Evolutionary conservation across 2,113 vertebrate species (phyloP).

Genomic region (human (Homo sapiens)): DNA sequence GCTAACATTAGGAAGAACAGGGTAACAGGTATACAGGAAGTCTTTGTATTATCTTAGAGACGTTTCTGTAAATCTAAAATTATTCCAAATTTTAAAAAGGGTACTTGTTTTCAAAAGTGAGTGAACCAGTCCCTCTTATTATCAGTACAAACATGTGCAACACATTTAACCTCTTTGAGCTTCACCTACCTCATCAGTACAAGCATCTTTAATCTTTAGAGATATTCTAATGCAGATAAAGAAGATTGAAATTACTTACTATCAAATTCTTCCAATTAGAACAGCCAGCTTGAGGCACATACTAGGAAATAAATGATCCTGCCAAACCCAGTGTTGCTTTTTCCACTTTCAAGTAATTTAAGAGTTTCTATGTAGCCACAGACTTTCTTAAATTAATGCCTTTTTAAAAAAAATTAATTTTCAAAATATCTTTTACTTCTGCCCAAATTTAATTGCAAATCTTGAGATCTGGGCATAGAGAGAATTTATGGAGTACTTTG

Average conservation of each 20-base stretch:
- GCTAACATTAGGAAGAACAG: not conserved
- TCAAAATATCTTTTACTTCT: conserved; percentile 41
- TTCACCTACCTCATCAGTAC: not conserved
- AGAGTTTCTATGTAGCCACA: not conserved
- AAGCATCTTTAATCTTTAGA: not conserved
- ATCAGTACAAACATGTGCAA: not conserved
- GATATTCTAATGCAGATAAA: conserved; percentile 19
- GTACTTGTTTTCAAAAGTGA: not conserved
- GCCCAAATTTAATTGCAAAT: conserved; percentile 53
- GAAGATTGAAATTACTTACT: not conserved
- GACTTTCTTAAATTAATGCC: conserved; percentile 41
- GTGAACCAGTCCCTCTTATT: not conserved
- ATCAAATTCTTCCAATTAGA: not conserved
- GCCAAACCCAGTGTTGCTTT: not conserved
- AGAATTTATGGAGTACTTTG: conserved; percentile 53
- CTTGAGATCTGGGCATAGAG: conserved; percentile 2
- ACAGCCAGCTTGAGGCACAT: not conserved
- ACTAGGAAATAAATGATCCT: not conserved
- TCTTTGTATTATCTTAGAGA: not conserved
- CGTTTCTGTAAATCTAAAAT: conserved; percentile 27
- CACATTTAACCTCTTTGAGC: not conserved
- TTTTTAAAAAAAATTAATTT: conserved; percentile 37
- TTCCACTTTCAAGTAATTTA: conserved; percentile 42
- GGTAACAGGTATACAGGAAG: not conserved
- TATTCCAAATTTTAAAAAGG: conserved; percentile 15